phyloP scores from a whole-genome alignment of 1,140 invertebrate species.

The Stegodyphus mimosarum region DNA sequence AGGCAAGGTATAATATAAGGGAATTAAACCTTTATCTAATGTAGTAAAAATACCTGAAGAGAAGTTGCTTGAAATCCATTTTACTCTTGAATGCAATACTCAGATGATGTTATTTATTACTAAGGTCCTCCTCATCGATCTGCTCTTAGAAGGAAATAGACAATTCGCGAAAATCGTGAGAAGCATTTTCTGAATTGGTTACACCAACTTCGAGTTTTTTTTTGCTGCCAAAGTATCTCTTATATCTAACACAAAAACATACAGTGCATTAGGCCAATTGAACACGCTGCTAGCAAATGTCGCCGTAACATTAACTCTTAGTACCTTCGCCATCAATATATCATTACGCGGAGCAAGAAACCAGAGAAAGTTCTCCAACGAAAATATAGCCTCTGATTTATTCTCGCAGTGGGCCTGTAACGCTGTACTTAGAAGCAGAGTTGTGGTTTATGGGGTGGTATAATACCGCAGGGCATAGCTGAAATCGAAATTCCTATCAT shows the following conservation, averaged over 20 bases:
- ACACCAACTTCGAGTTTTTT: background rate
- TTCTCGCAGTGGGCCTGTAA: slow-evolving; percentile 23
- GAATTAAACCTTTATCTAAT: too few relatives aligned
- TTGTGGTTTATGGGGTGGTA: slow-evolving; percentile 42
- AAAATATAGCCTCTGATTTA: slow-evolving; percentile 46
- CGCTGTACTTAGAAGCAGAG: slow-evolving; percentile 23
- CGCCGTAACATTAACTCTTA: slow-evolving; percentile 21
- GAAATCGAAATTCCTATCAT: slow-evolving; percentile 30
- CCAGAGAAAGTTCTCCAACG: slow-evolving; percentile 7
- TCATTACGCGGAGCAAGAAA: slow-evolving; percentile 25
- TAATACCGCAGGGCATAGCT: slow-evolving; percentile 26
- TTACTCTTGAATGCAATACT: too few relatives aligned
- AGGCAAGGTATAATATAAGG: too few relatives aligned
- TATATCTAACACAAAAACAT: slow-evolving; percentile 8
- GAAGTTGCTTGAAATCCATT: too few relatives aligned
- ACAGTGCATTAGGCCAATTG: slow-evolving; percentile 38
- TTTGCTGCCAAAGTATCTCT: slow-evolving; percentile 1
- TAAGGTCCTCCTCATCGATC: too few relatives aligned
- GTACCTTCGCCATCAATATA: slow-evolving; percentile 39
- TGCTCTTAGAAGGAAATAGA: background rate
- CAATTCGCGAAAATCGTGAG: slow-evolving; percentile 14
- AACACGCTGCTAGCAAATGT: slow-evolving; percentile 41
- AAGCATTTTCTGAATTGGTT: slow-evolving; percentile 23
- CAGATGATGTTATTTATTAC: too few relatives aligned
- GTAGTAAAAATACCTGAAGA: too few relatives aligned